Evolutionary conservation across 1,140 invertebrate species (phyloP).

Genomic region (Dermatophagoides farinae): DNA sequence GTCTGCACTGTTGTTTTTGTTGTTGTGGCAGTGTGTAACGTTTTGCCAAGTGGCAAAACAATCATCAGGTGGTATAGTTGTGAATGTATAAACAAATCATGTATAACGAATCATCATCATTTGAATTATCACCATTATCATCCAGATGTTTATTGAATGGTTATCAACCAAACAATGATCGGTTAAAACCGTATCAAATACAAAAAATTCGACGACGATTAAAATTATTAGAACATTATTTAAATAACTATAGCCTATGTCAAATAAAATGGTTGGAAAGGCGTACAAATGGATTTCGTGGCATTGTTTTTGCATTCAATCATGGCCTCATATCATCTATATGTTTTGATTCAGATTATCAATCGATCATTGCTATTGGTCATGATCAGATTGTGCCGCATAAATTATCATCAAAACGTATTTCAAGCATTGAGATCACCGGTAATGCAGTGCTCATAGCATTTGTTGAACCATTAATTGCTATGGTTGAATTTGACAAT

Average conservation of each 20-base stretch:
- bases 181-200: no score
- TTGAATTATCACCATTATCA: neutral
- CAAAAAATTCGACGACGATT: neutral
- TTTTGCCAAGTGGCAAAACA: neutral
- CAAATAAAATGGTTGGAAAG: neutral
- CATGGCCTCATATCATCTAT: conserved; percentile 3
- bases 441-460: conserved; percentile 15
- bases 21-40: neutral
- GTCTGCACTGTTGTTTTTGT: neutral
- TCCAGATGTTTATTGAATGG: neutral
- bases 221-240: neutral
- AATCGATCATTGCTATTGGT: neutral
- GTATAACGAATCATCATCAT: neutral
- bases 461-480: conserved; percentile 10
- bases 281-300: neutral
- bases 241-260: neutral
- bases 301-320: neutral
- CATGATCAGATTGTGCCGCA: conserved; percentile 15
- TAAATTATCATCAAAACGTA: conserved; percentile 16
- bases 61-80: neutral
- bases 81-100: neutral
- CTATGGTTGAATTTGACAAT: no score
- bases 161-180: no score
- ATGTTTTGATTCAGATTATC: neutral
- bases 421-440: conserved; percentile 15